Base-by-base conservation (phyloP, 2,888 invertebrate species). In the Tortrix viridana region DNA sequence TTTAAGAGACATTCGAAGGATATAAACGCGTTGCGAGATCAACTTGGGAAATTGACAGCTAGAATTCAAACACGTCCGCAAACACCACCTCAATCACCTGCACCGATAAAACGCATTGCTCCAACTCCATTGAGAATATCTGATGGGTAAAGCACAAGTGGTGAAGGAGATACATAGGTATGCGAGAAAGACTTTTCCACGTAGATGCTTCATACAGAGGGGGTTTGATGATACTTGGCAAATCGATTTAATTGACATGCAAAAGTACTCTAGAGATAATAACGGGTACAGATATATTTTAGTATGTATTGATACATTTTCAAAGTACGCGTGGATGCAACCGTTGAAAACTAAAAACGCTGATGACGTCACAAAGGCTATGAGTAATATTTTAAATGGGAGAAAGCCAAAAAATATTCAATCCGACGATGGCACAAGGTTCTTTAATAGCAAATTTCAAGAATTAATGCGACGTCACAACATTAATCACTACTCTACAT, bases 401-500 rank as follows among this genome's bases (percentile, higher is more conserved):
- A 23, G 49, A 58, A 22, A 5, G 1, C 57, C 57, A 1, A 58
- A 49, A 12, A 58, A 58, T 43, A 43, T 58, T 20, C 57, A 58
- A n/a, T 49, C 57, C 0, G 57, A 58, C 6, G 49, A 49, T 26
- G 57, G 57, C 0, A 58, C 14, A 23, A 41, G 49, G 16, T 58
- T 58, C n/a, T 58, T 49, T 7, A 58, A 58, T 19, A 7, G 1
- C 3, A 49, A 58, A 14, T 58, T 58, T n/a, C 1, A 19, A n/a
- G 5, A 26, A 5, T 26, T 58, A 0, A 58, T 58, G 57, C 19
- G 2, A 3, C 49, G 7, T 0, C 3, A 41, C 9, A 7, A 38
- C 3, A 58, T 58, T 43, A 58, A 56, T 37, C 50, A 59, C n/a
- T 59, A 59, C 32, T 50, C 58, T 37, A 59, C 58, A 0, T 59